phyloP scores from a whole-genome alignment of 1,140 invertebrate species.

The Sycophila sp. region DNA sequence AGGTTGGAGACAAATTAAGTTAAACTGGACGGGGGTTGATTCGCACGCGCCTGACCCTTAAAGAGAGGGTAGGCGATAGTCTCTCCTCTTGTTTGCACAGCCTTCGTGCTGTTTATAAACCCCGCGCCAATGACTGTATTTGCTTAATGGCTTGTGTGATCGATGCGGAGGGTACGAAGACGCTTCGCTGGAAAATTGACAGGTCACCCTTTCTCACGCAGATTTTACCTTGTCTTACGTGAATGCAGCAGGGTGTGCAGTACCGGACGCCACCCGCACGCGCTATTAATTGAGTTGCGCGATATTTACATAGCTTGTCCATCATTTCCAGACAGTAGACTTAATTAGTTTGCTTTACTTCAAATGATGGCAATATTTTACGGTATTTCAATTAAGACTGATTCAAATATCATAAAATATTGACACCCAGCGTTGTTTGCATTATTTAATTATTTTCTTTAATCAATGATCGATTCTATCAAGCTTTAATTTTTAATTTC shows the following conservation, averaged over 20 bases:
- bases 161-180: background rate
- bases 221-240: background rate
- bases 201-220: slow-evolving; percentile 7
- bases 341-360: too few species aligned
- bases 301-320: too few species aligned
- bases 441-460: too few species aligned
- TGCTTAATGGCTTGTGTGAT: slow-evolving; percentile 27
- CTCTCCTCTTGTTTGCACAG: slow-evolving; percentile 15
- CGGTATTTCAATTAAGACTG: too few species aligned
- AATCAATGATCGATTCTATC: too few species aligned
- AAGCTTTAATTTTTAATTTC: too few species aligned
- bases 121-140: slow-evolving; percentile 3
- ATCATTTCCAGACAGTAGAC: too few species aligned
- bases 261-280: too few species aligned
- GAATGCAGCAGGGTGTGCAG: background rate
- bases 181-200: background rate
- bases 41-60: background rate
- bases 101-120: slow-evolving; percentile 8
- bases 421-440: too few species aligned
- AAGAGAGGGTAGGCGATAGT: background rate
- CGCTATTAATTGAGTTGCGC: too few species aligned
- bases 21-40: background rate
- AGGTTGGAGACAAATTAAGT: background rate
- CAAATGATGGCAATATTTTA: too few species aligned
- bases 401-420: too few species aligned